Conservation (phyloP, 2,113 vertebrate species). For the Tetraodon nigroviridis region DNA sequence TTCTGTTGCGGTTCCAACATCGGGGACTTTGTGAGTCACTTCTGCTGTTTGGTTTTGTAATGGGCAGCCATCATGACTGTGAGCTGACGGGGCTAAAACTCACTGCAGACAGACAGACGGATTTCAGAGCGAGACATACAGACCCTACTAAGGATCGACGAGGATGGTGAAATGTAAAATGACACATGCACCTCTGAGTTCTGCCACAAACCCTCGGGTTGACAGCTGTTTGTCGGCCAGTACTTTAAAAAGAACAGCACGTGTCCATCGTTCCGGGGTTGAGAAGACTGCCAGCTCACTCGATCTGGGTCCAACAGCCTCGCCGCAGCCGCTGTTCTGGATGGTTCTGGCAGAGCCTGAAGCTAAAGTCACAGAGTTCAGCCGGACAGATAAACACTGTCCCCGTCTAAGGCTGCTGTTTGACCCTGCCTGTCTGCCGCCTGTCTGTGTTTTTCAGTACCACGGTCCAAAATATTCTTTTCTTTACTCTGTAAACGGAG, state of each 20-base stretch:
- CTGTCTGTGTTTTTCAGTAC: slow-evolving; percentile 66
- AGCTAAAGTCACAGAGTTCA: slow-evolving; percentile 66
- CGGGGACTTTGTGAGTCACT: slow-evolving; percentile 9
- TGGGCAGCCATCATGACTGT: slow-evolving; percentile 29
- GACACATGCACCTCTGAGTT: not conserved
- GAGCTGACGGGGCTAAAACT: slow-evolving; percentile 25
- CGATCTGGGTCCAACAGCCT: slow-evolving; percentile 27
- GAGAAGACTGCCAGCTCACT: not conserved
- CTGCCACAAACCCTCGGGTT: not conserved
- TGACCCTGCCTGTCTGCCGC: slow-evolving; percentile 59
- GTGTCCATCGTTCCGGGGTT: too few species aligned
- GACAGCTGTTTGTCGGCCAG: not conserved
- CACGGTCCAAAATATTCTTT: slow-evolving; percentile 62
- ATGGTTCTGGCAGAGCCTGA: slow-evolving; percentile 52
- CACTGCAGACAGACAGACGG: not conserved
- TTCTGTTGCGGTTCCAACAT: slow-evolving; percentile 22
- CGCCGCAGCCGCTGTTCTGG: slow-evolving; percentile 42
- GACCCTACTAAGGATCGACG: not conserved
- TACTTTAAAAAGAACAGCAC: too few species aligned
- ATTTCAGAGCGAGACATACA: not conserved
- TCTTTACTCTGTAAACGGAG: slow-evolving; percentile 63
- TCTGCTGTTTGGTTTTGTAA: slow-evolving; percentile 25
- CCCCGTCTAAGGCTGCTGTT: slow-evolving; percentile 50
- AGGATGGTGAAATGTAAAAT: not conserved
- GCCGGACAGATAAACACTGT: slow-evolving; percentile 55